phyloP scores from a whole-genome alignment of 2,888 invertebrate genomes.

The Drosophila subquinaria region DNA sequence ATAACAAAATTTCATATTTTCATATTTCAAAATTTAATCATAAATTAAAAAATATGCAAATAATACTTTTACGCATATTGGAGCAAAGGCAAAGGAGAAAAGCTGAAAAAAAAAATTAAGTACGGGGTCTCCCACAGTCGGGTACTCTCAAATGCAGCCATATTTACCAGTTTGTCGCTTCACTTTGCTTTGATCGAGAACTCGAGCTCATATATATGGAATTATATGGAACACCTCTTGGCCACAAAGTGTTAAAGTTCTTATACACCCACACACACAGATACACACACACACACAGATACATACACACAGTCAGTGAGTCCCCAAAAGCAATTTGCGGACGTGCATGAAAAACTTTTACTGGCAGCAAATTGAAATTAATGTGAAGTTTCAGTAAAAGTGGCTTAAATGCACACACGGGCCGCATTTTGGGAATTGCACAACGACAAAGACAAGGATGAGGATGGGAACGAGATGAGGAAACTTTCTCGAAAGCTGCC shows the following conservation, averaged over 20 bases:
- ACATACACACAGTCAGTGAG: slow-evolving; percentile 9
- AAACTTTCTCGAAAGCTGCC: slow-evolving; percentile 10
- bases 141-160: neutral
- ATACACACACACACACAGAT: neutral
- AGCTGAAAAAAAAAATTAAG: neutral
- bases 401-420: slow-evolving; percentile 83
- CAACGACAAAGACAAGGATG: slow-evolving; percentile 43
- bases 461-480: slow-evolving; percentile 20
- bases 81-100: too few relatives aligned
- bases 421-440: slow-evolving; percentile 83
- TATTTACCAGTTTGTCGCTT: slow-evolving; percentile 5
- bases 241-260: slow-evolving; percentile 79
- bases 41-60: too few relatives aligned
- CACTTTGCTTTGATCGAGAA: slow-evolving; percentile 12
- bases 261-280: slow-evolving; percentile 16
- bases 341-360: slow-evolving; percentile 82
- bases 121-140: neutral
- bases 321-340: slow-evolving; percentile 78
- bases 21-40: too few relatives aligned
- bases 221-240: slow-evolving; percentile 52
- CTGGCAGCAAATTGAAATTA: slow-evolving; percentile 83
- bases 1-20: too few relatives aligned
- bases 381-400: slow-evolving; percentile 82
- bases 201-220: slow-evolving; percentile 17
- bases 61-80: too few relatives aligned